Evolutionary conservation across 2,888 invertebrate genomes (phyloP).

Genomic region (Acanthosoma haemorrhoidale): DNA sequence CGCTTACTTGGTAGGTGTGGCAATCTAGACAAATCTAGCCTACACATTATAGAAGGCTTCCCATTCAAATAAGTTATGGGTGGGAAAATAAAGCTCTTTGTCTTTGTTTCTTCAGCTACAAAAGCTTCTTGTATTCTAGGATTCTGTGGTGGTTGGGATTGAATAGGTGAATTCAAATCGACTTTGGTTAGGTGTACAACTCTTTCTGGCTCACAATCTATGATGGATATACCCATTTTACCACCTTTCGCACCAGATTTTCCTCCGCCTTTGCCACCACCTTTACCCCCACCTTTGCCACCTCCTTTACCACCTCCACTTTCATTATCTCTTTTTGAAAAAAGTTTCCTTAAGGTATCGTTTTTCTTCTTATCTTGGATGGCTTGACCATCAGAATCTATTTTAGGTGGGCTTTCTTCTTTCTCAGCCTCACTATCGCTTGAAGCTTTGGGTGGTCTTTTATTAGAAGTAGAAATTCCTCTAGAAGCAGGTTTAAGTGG

Average conservation of each 20-base stretch:
- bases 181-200: conserved; percentile 22
- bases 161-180: conserved; percentile 18
- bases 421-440: conserved; percentile 42
- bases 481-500: conserved; percentile 39
- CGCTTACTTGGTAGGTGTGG: conserved; percentile 45
- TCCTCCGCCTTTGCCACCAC: conserved; percentile 60
- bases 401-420: conserved; percentile 47
- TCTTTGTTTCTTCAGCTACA: conserved; percentile 21
- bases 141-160: conserved; percentile 31
- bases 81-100: conserved; percentile 25
- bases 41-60: conserved; percentile 45
- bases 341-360: conserved; percentile 60
- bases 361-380: conserved; percentile 66
- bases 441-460: conserved; percentile 37
- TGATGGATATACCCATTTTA: conserved; percentile 66
- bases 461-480: conserved; percentile 38
- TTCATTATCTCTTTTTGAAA: conserved; percentile 49
- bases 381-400: conserved; percentile 51
- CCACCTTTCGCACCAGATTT: conserved; percentile 58
- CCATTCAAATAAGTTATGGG: conserved; percentile 21
- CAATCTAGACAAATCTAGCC: conserved; percentile 49
- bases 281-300: conserved; percentile 62
- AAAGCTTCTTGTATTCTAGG: conserved; percentile 1
- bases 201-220: conserved; percentile 51
- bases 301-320: conserved; percentile 46